phyloP scores from a whole-genome alignment of 2,888 invertebrate species.

The Fissipunctia ypsillon region DNA sequence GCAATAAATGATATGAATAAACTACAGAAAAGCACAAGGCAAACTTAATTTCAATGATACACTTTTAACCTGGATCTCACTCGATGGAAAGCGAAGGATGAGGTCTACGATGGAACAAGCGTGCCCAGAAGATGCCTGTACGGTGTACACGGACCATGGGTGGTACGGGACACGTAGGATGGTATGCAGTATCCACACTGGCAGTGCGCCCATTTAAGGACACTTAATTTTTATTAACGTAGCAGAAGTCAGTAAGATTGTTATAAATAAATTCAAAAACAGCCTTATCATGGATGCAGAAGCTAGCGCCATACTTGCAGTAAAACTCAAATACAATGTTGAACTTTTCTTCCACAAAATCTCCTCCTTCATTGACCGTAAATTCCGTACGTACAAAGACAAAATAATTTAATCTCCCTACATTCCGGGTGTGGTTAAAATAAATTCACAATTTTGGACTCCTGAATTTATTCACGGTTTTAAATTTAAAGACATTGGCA shows the following conservation, averaged over 20 bases:
- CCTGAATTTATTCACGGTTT: slow-evolving; percentile 55
- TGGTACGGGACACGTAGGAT: too few relatives aligned
- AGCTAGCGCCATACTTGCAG: neutral
- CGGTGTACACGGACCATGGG: too few relatives aligned
- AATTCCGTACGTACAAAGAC: slow-evolving; percentile 58
- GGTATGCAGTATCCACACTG: too few relatives aligned
- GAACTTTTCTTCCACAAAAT: slow-evolving; percentile 4
- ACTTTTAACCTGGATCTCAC: neutral
- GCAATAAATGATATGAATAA: too few relatives aligned
- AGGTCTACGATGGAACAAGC: neutral
- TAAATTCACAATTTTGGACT: slow-evolving; percentile 53
- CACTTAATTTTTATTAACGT: too few relatives aligned
- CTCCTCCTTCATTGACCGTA: slow-evolving; percentile 48
- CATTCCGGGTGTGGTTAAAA: slow-evolving; percentile 41
- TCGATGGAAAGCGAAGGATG: neutral
- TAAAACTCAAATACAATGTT: slow-evolving; percentile 2
- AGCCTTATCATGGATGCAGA: neutral
- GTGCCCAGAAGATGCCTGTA: too few relatives aligned
- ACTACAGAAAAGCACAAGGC: neutral
- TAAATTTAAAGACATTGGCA: slow-evolving; percentile 60
- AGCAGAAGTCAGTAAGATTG: neutral
- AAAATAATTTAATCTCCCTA: slow-evolving; percentile 54
- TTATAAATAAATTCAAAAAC: neutral
- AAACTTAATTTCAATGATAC: neutral
- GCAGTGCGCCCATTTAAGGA: neutral